phyloP scores from a whole-genome alignment of 53 echinoderm and acorn worm genomes.

The Actinopyga echinites region DNA sequence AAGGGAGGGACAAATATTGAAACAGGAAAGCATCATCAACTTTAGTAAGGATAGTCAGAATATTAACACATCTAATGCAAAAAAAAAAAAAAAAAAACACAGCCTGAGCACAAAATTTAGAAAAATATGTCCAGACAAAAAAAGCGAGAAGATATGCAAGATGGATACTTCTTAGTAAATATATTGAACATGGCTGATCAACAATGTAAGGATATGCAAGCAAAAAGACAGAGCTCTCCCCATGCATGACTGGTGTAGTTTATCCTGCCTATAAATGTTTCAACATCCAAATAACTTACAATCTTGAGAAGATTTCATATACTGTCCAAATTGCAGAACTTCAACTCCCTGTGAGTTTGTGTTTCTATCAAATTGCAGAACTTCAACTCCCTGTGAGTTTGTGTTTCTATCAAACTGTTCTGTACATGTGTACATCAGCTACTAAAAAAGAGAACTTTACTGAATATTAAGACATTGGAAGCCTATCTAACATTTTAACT shows the following conservation, averaged over 20 bases:
- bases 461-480: too few relatives aligned
- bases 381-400: too few relatives aligned
- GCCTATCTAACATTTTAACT: too few relatives aligned
- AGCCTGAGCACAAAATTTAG: too few relatives aligned
- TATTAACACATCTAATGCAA: slow-evolving; percentile 13
- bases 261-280: neutral
- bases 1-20: too few relatives aligned
- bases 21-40: slow-evolving; percentile 14
- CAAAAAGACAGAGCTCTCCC: slow-evolving; percentile 44
- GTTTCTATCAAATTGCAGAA: neutral
- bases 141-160: slow-evolving; percentile 10
- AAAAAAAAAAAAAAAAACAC: too few relatives aligned
- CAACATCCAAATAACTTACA: neutral
- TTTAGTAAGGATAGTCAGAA: slow-evolving; percentile 11
- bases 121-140: slow-evolving; percentile 18
- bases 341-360: too few relatives aligned
- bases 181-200: slow-evolving; percentile 18
- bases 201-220: slow-evolving; percentile 36
- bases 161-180: slow-evolving; percentile 12
- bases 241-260: slow-evolving; percentile 73
- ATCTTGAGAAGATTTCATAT: neutral
- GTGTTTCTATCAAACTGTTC: too few relatives aligned
- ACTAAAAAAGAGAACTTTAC: too few relatives aligned
- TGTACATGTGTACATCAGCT: too few relatives aligned
- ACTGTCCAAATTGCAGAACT: neutral